These are phyloP conservation scores for Ormyrus rosae DNA, from an alignment of 2,888 invertebrate species.

Conservation along the genomic window DNA sequence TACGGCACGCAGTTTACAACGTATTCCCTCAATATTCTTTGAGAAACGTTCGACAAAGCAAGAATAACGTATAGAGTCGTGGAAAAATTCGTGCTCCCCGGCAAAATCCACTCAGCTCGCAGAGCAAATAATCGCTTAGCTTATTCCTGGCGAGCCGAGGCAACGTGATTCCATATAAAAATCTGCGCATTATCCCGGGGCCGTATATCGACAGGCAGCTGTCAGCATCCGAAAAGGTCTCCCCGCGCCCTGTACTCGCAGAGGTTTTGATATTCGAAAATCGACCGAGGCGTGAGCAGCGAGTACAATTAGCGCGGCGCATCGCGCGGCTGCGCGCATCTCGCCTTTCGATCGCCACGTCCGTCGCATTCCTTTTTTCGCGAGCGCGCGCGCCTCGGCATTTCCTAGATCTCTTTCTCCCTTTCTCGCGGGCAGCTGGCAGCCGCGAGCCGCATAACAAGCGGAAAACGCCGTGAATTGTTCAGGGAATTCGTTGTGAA, in stretches of 20 bases:
- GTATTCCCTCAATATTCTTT: not conserved
- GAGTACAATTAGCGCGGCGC: slow-evolving; percentile 44
- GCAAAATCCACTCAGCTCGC: too few relatives aligned
- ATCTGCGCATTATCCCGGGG: not conserved
- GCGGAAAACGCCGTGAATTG: slow-evolving; percentile 18
- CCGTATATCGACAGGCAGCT: too few relatives aligned
- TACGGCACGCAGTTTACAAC: not conserved
- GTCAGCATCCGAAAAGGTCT: too few relatives aligned
- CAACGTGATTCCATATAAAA: slow-evolving; percentile 27
- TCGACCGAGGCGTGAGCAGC: slow-evolving; percentile 40
- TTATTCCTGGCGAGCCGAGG: not conserved
- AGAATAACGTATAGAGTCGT: too few relatives aligned
- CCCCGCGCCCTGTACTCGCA: not conserved
- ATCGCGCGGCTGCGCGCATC: not conserved
- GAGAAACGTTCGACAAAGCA: not conserved
- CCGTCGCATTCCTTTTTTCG: slow-evolving; percentile 47
- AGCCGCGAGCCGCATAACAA: slow-evolving; percentile 37
- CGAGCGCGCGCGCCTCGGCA: slow-evolving; percentile 45
- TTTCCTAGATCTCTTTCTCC: slow-evolving; percentile 51
- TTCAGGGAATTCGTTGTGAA: slow-evolving; percentile 44
- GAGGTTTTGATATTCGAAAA: slow-evolving; percentile 15
- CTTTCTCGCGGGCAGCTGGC: slow-evolving; percentile 12
- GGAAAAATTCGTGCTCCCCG: not conserved
- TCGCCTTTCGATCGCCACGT: slow-evolving; percentile 24
- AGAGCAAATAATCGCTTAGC: not conserved